Evolutionary conservation across 2,888 invertebrate species (phyloP).

Genomic region (Hoplodrina ambigua): DNA sequence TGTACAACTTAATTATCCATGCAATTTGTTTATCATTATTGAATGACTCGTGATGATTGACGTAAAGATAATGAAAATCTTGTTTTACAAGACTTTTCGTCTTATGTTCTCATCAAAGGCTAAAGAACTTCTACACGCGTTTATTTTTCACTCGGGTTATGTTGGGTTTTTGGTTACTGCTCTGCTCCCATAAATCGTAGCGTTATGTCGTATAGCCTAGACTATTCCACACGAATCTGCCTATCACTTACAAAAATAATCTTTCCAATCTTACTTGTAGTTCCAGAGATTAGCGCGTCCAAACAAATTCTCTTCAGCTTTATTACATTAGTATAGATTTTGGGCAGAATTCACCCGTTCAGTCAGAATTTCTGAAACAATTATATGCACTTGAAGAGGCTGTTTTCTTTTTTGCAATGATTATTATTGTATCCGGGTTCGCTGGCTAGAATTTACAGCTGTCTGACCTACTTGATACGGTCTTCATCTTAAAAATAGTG

Average conservation of each 20-base stretch:
- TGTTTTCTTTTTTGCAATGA: conserved; percentile 5
- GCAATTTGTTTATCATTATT: conserved; percentile 34
- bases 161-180: too few species aligned
- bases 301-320: too few species aligned
- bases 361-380: conserved; percentile 5
- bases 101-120: not conserved
- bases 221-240: too few species aligned
- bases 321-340: too few species aligned
- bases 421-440: conserved; percentile 49
- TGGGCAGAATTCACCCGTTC: conserved; percentile 1
- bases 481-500: conserved; percentile 38
- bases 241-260: too few species aligned
- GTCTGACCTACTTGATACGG: conserved; percentile 49
- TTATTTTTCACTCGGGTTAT: too few species aligned
- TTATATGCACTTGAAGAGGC: not conserved
- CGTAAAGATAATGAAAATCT: conserved; percentile 7
- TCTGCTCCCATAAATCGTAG: too few species aligned
- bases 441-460: conserved; percentile 44
- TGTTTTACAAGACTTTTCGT: conserved; percentile 11
- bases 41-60: conserved; percentile 24
- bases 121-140: not conserved
- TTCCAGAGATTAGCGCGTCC: too few species aligned
- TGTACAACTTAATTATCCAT: conserved; percentile 22
- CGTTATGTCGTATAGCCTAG: too few species aligned
- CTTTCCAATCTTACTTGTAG: too few species aligned